Evolutionary conservation across 2,113 vertebrate species (phyloP).

Genomic region (Scomber japonicus): DNA sequence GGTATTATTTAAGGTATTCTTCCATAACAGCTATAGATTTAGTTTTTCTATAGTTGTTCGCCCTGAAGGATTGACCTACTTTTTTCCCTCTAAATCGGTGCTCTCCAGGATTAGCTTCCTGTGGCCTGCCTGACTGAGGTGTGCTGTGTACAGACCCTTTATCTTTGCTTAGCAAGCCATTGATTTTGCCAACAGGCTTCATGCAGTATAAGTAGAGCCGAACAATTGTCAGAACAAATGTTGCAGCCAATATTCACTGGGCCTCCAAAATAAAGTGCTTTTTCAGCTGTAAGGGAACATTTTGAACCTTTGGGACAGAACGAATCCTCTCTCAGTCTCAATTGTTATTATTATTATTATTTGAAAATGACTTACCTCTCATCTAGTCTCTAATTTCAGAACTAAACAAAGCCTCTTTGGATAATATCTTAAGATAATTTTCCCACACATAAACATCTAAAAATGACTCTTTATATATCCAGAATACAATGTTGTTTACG

Average conservation of each 20-base stretch:
- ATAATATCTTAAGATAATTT: too few species aligned
- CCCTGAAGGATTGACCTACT: slow-evolving; percentile 25
- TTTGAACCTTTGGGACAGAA: too few species aligned
- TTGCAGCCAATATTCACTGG: too few species aligned
- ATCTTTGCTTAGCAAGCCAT: neutral
- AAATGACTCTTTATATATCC: neutral
- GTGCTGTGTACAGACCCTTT: neutral
- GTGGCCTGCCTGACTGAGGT: neutral
- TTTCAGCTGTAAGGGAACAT: too few species aligned
- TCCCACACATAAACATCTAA: neutral
- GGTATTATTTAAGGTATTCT: neutral
- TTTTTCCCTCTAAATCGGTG: slow-evolving; percentile 4
- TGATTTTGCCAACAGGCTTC: neutral
- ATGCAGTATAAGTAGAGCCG: neutral
- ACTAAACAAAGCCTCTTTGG: too few species aligned
- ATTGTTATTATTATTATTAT: too few species aligned
- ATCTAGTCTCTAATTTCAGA: too few species aligned
- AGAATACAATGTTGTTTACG: neutral
- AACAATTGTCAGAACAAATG: neutral
- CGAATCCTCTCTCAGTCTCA: too few species aligned
- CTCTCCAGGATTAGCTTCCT: slow-evolving; percentile 13
- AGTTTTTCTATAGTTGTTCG: neutral
- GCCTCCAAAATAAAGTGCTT: too few species aligned
- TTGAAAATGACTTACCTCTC: too few species aligned
- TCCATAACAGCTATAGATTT: neutral